Conservation (phyloP, 2,113 vertebrate species). For the Chaetorhynchus papuensis region DNA sequence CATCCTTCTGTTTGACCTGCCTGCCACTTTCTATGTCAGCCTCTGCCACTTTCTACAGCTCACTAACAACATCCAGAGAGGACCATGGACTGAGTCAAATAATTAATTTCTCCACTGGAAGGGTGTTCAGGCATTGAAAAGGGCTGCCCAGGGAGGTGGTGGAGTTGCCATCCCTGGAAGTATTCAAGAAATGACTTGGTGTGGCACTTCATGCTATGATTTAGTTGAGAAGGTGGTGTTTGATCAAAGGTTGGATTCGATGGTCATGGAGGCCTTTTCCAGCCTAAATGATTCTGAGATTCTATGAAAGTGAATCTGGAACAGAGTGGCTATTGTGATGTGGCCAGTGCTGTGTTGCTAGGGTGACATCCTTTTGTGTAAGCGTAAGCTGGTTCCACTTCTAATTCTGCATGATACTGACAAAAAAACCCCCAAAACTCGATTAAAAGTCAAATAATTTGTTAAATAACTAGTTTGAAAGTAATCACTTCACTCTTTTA, state of each 20-base stretch:
- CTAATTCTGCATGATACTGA: background rate
- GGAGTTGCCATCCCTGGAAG: background rate
- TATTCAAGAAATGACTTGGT: background rate
- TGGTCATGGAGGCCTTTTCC: background rate
- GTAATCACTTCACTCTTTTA: background rate
- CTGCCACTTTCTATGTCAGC: background rate
- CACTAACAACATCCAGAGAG: background rate
- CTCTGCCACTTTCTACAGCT: background rate
- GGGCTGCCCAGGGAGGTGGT: background rate
- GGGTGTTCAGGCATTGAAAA: background rate
- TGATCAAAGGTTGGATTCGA: background rate
- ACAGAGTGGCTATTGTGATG: rapidly evolving
- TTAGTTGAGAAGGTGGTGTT: background rate
- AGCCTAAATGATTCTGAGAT: background rate
- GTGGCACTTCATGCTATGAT: background rate
- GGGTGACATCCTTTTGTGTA: background rate
- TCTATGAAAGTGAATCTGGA: background rate
- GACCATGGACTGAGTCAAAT: background rate
- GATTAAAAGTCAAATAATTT: background rate
- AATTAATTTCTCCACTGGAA: background rate
- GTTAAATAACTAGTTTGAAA: background rate
- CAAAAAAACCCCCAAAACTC: background rate
- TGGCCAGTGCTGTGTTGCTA: background rate
- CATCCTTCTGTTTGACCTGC: background rate
- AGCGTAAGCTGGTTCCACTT: background rate